Base-by-base conservation (phyloP, 2,797 vertebrate species). In the Pitangus sulphuratus region DNA sequence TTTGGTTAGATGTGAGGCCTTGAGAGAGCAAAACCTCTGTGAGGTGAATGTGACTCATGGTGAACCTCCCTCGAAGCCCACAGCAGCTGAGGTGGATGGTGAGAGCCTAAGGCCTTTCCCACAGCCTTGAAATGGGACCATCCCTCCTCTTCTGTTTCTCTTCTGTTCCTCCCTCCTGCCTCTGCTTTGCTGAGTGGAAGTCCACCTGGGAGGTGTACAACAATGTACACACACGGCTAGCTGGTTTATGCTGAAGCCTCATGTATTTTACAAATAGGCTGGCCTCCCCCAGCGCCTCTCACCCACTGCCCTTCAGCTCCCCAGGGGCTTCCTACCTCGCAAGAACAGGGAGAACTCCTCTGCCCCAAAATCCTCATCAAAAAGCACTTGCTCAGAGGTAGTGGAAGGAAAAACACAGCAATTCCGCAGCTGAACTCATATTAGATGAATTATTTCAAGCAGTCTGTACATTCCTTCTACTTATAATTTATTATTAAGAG, bases 401-500 rank as follows among this genome's bases (percentile, higher is more conserved):
- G 30, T 0, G 0, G 35, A 33, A 77, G 44, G 31, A 42, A 87
- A 96, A 93, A 80, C 13, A 47, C 25, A 56, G 31, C 1, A 11
- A 84, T 87, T 92, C 65, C 58, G 30, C 83, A 94, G 81, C 58
- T 82, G 64, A 95, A 64, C 31, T 91, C 70, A 39, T 45, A 87
- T 72, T 70, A 68, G 66, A 78, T 74, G 66, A 91, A 92, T 83
- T 91, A 93, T 89, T 95, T 95, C 79, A 84, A 85, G 79, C 40
- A 84, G 37, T 75, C 58, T 72, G 53, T 89, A 89, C 57, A 54
- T 88, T 92, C 3, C 31, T 83, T 90, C 84, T 90, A 76, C 87
- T 89, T 82, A 70, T 15, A 84, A 90, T 88, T 95, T 91, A 84
- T 91, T 96, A 95, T 94, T 95, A 95, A 76, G 62, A 78, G 40